Conservation (phyloP, 2,113 vertebrate genomes). For the Calypte anna region DNA sequence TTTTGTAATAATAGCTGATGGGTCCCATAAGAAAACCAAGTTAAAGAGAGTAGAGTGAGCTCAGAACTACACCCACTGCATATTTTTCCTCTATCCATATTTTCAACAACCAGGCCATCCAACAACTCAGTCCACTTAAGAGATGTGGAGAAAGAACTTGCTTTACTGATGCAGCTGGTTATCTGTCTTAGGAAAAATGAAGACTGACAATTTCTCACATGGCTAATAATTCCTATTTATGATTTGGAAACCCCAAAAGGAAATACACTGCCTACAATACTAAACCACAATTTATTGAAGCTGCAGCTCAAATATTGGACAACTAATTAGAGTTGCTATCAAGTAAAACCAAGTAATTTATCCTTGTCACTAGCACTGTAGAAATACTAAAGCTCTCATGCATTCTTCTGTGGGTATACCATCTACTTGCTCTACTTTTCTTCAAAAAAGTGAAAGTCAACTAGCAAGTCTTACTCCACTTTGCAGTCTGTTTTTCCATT, state of each 20-base stretch:
- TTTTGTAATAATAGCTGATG: background rate
- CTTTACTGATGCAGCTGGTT: conserved; percentile 10
- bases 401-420: background rate
- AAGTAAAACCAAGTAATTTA: background rate
- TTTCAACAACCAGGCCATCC: background rate
- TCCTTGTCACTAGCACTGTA: background rate
- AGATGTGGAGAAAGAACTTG: background rate
- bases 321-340: background rate
- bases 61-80: background rate
- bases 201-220: background rate
- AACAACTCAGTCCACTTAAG: background rate
- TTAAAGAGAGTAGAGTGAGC: background rate
- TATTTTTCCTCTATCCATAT: background rate
- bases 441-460: background rate
- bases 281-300: background rate
- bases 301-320: background rate
- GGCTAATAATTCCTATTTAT: background rate
- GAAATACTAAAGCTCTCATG: background rate
- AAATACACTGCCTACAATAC: background rate
- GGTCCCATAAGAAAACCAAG: background rate
- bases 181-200: background rate
- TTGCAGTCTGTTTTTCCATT: conserved; percentile 28
- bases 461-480: background rate
- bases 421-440: background rate
- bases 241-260: background rate